Base-by-base conservation (phyloP, 1,140 invertebrate species). In the Chrysoperla carnea region DNA sequence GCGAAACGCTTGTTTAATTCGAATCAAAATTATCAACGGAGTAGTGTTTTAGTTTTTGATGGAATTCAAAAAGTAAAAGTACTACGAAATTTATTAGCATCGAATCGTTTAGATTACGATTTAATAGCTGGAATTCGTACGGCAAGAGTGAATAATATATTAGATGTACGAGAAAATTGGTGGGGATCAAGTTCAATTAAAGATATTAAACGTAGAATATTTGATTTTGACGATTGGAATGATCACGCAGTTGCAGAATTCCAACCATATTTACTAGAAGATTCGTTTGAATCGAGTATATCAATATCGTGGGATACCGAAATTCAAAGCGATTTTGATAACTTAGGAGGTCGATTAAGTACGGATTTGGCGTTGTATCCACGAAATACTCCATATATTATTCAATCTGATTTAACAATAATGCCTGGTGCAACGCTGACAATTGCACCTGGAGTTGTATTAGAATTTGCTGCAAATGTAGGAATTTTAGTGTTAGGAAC, bases 201-300 rank as follows among this genome's bases (percentile, higher is more conserved):
- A 6, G 62, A 68, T 29, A 97, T 99, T 27, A 69, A 76, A 47
- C 69, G 77, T 38, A 73, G 80, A 56, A 95, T 99, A 50, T 99
- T 99, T 61, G 96, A 99, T 66, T 97, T 99, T 67, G 92, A 99
- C 61, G 94, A 98, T 57, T 98, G 95, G 95, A 99, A 99, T 58
- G 90, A 91, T 63, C 93, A 92, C 60, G 91, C 92, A 0, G 75
- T 93, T 31, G 92, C 91, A 0, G 70, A 80, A 13, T 99, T 84
- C 60, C 71, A 76, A 44, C 94, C 93, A 0, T 99, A 80, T 60
- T 69, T 96, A 33, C 69, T 78, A 33, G 77, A 78, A 55, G 74
- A 87, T 51, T 67, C 70, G 38, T 75, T 87, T 50, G 76, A 82
- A 46, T 72, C 77, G 0, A 82, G 79, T 44, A 65, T 84, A n/a